Evolutionary conservation across 2,888 invertebrate genomes (phyloP).

Genomic region (Drosophila kambysellisi): DNA sequence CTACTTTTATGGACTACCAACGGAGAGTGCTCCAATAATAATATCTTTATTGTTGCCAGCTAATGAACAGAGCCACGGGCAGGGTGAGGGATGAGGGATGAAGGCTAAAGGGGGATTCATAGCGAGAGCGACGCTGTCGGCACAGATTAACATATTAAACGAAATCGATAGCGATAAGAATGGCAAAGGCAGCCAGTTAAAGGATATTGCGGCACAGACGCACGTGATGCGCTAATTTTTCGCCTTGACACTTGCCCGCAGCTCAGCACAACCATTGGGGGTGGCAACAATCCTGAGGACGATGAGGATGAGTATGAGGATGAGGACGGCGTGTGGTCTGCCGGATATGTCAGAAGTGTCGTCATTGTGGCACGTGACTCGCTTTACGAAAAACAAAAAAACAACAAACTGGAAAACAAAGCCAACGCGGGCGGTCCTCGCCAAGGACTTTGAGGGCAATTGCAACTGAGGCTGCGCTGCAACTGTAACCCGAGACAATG

Average conservation of each 20-base stretch:
- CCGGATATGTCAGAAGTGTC: constrained; percentile 81
- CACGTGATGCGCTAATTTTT: constrained; percentile 82
- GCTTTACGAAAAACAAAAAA: constrained; percentile 52
- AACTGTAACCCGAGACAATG: constrained; percentile 65
- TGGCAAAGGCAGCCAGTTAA: constrained; percentile 41
- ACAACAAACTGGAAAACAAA: constrained; percentile 39
- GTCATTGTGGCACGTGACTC: constrained; percentile 73
- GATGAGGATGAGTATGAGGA: not conserved
- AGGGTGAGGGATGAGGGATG: not conserved
- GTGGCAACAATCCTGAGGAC: constrained; percentile 19
- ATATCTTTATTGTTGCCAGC: constrained; percentile 61
- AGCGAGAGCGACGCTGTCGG: constrained; percentile 31
- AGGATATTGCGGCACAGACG: constrained; percentile 74
- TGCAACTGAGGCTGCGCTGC: constrained; percentile 17
- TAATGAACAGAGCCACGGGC: constrained; percentile 57
- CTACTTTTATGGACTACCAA: constrained; percentile 62
- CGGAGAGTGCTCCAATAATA: constrained; percentile 61
- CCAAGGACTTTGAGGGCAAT: constrained; percentile 29
- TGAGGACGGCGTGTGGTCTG: constrained; percentile 70
- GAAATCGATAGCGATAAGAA: constrained; percentile 74
- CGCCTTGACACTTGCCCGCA: constrained; percentile 75
- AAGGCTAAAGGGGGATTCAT: not conserved
- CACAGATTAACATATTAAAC: constrained; percentile 79
- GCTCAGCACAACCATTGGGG: constrained; percentile 26
- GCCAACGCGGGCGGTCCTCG: constrained; percentile 70